These are phyloP conservation scores for Anastatus disparis DNA, from an alignment of 1,140 invertebrate species.

Conservation along the genomic window DNA sequence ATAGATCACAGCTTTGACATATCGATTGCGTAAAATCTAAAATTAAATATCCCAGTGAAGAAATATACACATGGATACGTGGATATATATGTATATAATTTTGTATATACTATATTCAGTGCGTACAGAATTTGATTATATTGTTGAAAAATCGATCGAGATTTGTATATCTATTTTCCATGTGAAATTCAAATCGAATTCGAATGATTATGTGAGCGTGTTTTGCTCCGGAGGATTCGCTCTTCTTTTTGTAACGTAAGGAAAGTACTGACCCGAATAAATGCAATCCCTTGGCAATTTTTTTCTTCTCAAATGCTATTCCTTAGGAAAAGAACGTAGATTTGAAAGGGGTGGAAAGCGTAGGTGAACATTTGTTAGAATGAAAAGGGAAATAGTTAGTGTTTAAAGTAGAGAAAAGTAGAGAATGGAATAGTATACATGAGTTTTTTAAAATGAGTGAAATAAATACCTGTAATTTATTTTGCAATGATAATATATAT, in stretches of 20 bases:
- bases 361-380: neutral
- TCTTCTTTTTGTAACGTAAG: neutral
- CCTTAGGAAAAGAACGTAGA: neutral
- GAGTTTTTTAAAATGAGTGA: no score
- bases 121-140: no score
- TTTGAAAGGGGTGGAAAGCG: neutral
- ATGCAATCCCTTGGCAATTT: slow-evolving; percentile 1
- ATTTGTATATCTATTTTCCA: neutral
- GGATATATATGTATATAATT: no score
- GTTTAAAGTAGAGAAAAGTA: no score
- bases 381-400: no score
- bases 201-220: neutral
- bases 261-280: neutral
- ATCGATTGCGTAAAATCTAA: neutral
- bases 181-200: neutral
- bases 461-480: no score
- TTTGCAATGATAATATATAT: no score
- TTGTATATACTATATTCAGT: no score
- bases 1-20: slow-evolving; percentile 21
- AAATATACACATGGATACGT: no score
- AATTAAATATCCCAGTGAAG: no score
- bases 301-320: neutral
- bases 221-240: neutral
- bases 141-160: neutral
- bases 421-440: no score